phyloP scores from a whole-genome alignment of 2,113 vertebrate species.

The Chionis minor region DNA sequence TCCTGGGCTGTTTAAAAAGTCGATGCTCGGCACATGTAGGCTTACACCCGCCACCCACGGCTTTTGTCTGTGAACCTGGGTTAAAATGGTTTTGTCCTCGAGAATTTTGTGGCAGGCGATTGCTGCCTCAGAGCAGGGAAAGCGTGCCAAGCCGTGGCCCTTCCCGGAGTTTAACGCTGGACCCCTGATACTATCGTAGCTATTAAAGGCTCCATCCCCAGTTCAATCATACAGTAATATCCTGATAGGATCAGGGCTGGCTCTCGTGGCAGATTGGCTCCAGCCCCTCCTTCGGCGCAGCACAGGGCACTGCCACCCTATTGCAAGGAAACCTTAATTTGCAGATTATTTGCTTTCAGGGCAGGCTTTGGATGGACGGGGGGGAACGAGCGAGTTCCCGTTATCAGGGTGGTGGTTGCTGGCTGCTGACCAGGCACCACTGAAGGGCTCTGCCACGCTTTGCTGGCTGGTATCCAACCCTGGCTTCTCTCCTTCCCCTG shows the following conservation, averaged over 20 bases:
- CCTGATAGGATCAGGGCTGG: constrained; percentile 35
- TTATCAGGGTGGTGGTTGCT: neutral
- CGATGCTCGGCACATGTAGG: neutral
- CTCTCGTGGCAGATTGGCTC: constrained; percentile 10
- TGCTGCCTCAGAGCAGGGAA: neutral
- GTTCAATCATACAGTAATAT: constrained; percentile 21
- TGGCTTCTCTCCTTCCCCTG: neutral
- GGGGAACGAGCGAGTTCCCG: neutral
- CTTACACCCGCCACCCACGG: neutral
- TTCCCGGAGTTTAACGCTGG: neutral
- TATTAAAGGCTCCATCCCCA: constrained; percentile 26
- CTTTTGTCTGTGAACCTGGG: neutral
- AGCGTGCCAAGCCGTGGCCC: neutral
- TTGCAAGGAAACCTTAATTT: neutral
- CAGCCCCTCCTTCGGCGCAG: neutral
- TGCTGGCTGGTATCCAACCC: neutral
- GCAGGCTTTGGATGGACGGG: neutral
- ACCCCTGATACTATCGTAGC: neutral
- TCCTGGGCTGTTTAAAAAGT: neutral
- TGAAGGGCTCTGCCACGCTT: neutral
- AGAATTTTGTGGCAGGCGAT: neutral
- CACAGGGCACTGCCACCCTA: neutral
- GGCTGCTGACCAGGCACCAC: neutral
- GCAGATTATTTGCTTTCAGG: neutral
- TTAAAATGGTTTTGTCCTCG: neutral